Percentiles rank a stretch among this genome's conserved stretches.
These are phyloP conservation scores for Onychorhynchus coronatus DNA, from an alignment of 2,113 vertebrate genomes.

Conservation along the genomic window DNA sequence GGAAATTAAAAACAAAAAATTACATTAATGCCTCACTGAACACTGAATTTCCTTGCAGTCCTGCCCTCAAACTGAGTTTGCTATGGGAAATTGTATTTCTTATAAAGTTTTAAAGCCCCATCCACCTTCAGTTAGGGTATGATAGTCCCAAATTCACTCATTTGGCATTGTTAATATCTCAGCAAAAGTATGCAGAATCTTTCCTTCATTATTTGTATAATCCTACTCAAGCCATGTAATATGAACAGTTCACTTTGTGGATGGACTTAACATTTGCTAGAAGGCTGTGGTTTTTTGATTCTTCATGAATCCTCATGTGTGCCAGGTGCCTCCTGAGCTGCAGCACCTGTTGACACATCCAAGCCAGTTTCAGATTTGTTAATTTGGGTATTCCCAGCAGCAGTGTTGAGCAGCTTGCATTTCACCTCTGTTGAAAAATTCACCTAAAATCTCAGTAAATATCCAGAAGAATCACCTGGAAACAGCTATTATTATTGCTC, in stretches of 20 bases:
- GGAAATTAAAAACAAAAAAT: conserved; percentile 35
- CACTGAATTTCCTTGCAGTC: background rate
- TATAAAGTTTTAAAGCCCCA: background rate
- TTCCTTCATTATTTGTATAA: background rate
- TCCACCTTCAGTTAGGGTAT: background rate
- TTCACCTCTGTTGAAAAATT: background rate
- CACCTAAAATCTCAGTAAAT: background rate
- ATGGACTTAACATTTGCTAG: background rate
- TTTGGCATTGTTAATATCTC: background rate
- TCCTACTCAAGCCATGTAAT: background rate
- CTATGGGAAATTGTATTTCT: background rate
- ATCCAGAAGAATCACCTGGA: background rate
- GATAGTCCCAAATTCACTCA: background rate
- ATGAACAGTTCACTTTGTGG: background rate
- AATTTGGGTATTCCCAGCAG: background rate
- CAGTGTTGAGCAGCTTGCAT: background rate
- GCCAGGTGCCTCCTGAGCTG: background rate
- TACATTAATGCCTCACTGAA: conserved; percentile 12
- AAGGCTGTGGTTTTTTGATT: background rate
- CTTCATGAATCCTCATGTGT: background rate
- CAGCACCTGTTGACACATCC: background rate
- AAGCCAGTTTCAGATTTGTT: background rate
- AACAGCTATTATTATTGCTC: background rate
- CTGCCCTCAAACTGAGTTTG: background rate
- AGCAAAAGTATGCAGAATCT: background rate